Conservation (phyloP, 2,797 vertebrate species). For the Gambusia yucatana region DNA sequence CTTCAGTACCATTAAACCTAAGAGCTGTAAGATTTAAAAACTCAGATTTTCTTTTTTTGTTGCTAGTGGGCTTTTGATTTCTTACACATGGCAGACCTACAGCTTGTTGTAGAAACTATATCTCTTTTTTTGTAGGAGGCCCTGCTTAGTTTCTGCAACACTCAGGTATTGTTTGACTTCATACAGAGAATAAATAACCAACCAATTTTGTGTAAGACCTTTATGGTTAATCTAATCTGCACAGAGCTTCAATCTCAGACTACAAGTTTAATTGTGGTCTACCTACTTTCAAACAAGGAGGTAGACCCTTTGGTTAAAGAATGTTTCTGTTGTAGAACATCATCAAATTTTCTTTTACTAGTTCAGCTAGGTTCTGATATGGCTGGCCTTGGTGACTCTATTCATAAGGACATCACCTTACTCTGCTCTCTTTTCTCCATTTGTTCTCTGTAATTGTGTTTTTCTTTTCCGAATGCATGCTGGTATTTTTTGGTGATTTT, state of each 20-base stretch:
- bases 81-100: not conserved
- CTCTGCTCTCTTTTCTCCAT: not conserved
- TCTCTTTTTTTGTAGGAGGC: not conserved
- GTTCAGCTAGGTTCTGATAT: not conserved
- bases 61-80: not conserved
- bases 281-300: not conserved
- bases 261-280: not conserved
- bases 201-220: not conserved
- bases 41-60: not conserved
- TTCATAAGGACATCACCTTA: not conserved
- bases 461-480: not conserved
- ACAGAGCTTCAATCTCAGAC: not conserved
- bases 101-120: not conserved
- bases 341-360: not conserved
- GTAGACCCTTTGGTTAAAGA: not conserved
- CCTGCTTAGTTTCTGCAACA: not conserved
- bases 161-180: not conserved
- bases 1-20: not conserved
- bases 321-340: too few species aligned
- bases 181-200: not conserved
- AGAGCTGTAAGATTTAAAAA: not conserved
- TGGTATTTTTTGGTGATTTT: not conserved
- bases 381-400: not conserved
- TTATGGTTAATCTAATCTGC: not conserved
- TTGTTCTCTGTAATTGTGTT: not conserved